These are phyloP conservation scores for Siniperca knerii DNA, from an alignment of 2,113 vertebrate genomes.

Conservation along the genomic window DNA sequence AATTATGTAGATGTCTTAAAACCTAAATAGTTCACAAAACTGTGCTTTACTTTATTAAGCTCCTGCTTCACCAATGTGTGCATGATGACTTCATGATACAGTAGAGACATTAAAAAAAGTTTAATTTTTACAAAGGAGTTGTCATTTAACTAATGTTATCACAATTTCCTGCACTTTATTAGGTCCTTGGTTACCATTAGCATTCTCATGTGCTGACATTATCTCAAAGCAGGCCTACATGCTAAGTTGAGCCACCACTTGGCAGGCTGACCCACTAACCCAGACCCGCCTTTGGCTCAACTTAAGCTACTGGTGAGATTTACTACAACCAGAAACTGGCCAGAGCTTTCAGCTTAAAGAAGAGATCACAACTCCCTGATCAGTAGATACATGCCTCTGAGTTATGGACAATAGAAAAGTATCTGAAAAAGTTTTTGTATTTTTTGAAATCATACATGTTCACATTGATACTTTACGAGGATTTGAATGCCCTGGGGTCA, in stretches of 20 bases:
- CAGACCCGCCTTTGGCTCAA: slow-evolving; percentile 29
- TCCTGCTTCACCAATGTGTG: background rate
- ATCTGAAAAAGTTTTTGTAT: background rate
- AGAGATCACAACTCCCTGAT: slow-evolving; percentile 7
- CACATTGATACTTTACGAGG: slow-evolving; percentile 6
- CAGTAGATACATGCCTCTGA: background rate
- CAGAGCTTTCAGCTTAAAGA: slow-evolving; percentile 1
- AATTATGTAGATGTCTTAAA: background rate
- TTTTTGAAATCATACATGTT: background rate
- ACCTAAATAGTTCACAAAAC: background rate
- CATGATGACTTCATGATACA: too few species aligned
- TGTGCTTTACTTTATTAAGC: too few species aligned
- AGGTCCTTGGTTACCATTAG: slow-evolving; percentile 9
- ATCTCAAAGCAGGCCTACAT: slow-evolving; percentile 39
- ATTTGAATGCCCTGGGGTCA: background rate
- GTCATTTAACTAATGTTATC: background rate
- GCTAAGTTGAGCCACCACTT: slow-evolving; percentile 34
- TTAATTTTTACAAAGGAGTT: background rate
- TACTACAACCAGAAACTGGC: slow-evolving; percentile 34
- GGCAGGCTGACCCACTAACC: slow-evolving; percentile 64
- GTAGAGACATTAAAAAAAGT: background rate
- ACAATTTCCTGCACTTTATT: background rate
- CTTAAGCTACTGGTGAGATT: slow-evolving; percentile 47
- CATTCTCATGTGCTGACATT: slow-evolving; percentile 29
- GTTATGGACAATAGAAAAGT: background rate